A percentile compares a stretch with the other conserved stretches of the same genome.
Conservation (phyloP, 2,888 invertebrate species). For the Emmelina monodactyla region DNA sequence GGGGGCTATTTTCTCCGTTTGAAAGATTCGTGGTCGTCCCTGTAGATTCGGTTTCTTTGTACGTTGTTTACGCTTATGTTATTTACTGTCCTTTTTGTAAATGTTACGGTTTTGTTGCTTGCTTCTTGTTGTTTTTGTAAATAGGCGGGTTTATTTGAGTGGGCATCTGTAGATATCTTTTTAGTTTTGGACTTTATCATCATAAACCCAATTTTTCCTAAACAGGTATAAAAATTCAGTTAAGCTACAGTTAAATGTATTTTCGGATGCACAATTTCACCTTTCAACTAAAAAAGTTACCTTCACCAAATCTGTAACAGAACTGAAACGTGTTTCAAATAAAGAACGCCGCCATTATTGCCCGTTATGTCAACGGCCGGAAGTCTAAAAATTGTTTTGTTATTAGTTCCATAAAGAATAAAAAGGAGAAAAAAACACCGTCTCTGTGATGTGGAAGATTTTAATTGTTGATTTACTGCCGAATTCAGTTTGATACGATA, state of each 20-base stretch:
- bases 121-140: no score
- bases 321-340: slow-evolving; percentile 24
- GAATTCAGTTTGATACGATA: slow-evolving; percentile 13
- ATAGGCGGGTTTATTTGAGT: no score
- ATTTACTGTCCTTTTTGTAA: slow-evolving; percentile 28
- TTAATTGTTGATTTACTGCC: slow-evolving; percentile 40
- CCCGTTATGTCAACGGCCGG: slow-evolving; percentile 21
- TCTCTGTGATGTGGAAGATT: slow-evolving; percentile 26
- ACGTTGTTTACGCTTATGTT: slow-evolving; percentile 36
- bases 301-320: background rate
- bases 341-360: slow-evolving; percentile 4
- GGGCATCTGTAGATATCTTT: no score
- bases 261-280: no score
- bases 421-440: slow-evolving; percentile 20
- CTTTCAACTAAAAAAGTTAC: background rate
- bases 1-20: slow-evolving; percentile 5
- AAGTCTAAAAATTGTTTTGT: slow-evolving; percentile 34
- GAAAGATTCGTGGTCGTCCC: slow-evolving; percentile 21
- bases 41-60: slow-evolving; percentile 41
- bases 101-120: no score
- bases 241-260: no score
- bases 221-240: no score
- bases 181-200: no score
- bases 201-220: no score
- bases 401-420: slow-evolving; percentile 28